Percentiles rank a stretch among this genome's conserved stretches.
Conservation (phyloP, 1,140 invertebrate genomes). For the Caenorhabditis elegans region DNA sequence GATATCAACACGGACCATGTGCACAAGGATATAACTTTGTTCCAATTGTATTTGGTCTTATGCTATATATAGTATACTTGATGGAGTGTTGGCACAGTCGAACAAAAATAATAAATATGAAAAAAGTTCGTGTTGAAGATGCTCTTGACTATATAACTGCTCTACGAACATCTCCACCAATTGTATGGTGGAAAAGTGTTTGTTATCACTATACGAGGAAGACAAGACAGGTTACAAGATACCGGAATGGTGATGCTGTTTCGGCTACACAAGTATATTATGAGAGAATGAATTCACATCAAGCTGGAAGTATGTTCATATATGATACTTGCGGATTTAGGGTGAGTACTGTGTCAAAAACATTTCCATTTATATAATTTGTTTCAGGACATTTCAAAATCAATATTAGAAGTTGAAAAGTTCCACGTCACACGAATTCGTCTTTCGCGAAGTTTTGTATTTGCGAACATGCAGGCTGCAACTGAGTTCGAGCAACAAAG, state of each 20-base stretch:
- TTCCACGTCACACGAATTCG: conserved; percentile 76
- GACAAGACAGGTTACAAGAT: conserved; percentile 73
- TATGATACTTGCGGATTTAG: conserved; percentile 78
- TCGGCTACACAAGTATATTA: conserved; percentile 82
- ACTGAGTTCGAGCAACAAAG: conserved; percentile 82
- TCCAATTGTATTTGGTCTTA: conserved; percentile 78
- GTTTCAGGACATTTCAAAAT: conserved; percentile 22
- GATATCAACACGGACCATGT: conserved; percentile 71
- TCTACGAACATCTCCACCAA: conserved; percentile 76
- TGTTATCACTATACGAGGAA: conserved; percentile 82
- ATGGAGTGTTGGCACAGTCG: conserved; percentile 81
- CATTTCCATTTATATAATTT: neutral
- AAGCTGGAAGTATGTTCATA: conserved; percentile 77
- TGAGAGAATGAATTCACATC: conserved; percentile 80
- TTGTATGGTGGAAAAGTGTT: conserved; percentile 85
- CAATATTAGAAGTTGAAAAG: conserved; percentile 71
- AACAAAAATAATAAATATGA: conserved; percentile 72
- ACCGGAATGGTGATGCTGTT: conserved; percentile 80
- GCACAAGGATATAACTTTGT: conserved; percentile 84
- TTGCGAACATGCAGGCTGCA: conserved; percentile 78
- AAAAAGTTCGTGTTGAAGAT: conserved; percentile 72
- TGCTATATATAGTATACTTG: conserved; percentile 80
- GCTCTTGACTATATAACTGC: conserved; percentile 75
- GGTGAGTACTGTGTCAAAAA: no score
- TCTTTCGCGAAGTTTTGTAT: conserved; percentile 80